Conservation (phyloP, 1,140 invertebrate species). For the Camponotus floridanus region DNA sequence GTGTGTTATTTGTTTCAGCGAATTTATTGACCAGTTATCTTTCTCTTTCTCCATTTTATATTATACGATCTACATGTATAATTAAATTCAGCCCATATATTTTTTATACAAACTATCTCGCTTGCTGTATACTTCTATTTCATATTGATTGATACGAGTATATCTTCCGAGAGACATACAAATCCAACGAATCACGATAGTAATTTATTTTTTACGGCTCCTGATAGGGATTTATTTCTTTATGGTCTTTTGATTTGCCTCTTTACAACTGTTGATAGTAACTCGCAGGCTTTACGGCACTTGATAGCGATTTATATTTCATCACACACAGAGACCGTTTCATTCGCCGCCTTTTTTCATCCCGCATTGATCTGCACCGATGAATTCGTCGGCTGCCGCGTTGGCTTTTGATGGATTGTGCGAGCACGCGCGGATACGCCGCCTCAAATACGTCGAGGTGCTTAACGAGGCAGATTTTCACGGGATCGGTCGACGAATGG, state of each 20-base stretch:
- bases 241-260: conserved; percentile 27
- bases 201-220: conserved; percentile 30
- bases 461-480: conserved; percentile 78
- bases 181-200: neutral
- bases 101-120: neutral
- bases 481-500: conserved; percentile 66
- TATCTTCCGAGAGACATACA: neutral
- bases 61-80: neutral
- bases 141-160: neutral
- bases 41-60: neutral
- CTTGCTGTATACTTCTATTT: neutral
- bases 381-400: neutral
- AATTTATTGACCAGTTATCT: neutral
- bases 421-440: conserved; percentile 50
- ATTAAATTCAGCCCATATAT: neutral
- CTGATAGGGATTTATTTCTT: conserved; percentile 27
- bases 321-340: neutral
- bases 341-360: conserved; percentile 29
- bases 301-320: conserved; percentile 52
- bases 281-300: conserved; percentile 10
- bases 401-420: conserved; percentile 60
- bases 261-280: conserved; percentile 39
- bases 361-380: conserved; percentile 44
- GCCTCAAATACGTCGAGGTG: conserved; percentile 68
- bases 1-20: neutral